Evolutionary conservation across 2,888 invertebrate species (phyloP), one percentile per base, ranked within the genome.

Genomic region (Papilio gigon): DNA sequence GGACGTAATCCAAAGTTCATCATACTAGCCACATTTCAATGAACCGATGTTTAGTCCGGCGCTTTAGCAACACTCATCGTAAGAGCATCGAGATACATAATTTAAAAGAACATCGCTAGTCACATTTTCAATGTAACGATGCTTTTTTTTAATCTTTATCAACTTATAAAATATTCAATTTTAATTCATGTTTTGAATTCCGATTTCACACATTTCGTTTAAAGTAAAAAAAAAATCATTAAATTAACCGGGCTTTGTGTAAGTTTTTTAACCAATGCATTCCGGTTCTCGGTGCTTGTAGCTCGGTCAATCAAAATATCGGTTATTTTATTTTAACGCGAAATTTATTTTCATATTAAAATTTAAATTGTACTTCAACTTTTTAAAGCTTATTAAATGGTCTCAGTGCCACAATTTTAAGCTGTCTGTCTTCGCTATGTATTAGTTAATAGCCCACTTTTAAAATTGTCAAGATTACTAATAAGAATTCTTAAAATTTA

Each of bases 1-100:
- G 66, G 72, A 70, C 71, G 76, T 74, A 75, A 78, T 77, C 77
- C 75, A 73, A 82, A 78, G 86, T 87, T 86, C 85, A 85, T 86
- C 87, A 85, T 84, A 83, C 85, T 76, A 80, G 77, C 76, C 73
- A 74, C 76, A 83, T 86, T 87, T 85, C 86, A 85, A 84, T 84
- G 85, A 87, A 85, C 84, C 79, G 79, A 72, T 73, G 74, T 72
- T 75, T 71, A 68, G 70, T 65, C 70, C 68, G 70, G 70, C 70
- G 69, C 71, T 63, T 60, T 42, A 73, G 68, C 47, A 47, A 61
- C 44, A 62, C 44, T 47, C 22, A 11, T 6, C 20, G 20, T 42
- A 27, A 22, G 35, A 30, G 20, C n/a, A 58, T 30, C 35, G 58
- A 62, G 56, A 59, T 33, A 6, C 33, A 71, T 66, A 66, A 72